Base-by-base conservation (phyloP, 92 coral and sea anemone genomes). In the Bergia puertoricense region DNA sequence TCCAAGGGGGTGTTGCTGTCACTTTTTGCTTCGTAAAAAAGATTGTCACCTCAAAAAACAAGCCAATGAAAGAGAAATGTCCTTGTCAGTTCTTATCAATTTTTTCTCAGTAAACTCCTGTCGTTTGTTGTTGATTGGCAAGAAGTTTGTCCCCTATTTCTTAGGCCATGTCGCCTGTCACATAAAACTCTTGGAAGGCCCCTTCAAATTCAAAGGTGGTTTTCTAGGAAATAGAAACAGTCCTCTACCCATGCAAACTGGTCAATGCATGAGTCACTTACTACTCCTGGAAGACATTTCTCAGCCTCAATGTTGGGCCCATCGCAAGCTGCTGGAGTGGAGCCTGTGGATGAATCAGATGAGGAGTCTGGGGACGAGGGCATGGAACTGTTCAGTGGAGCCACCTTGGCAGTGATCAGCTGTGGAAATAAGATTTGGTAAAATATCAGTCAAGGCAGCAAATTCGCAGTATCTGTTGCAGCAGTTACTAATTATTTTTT, bases 301-400 rank as follows among this genome's bases (percentile, higher is more conserved):
- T 97, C 99, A 37, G 99, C 91, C 81, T 97, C 99, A 37, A 97
- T 82, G 91, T 97, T 97, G 73, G 99, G 99, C 39, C 99, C 99
- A 89, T 97, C 99, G 36, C 92, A 90, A 79, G 97, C 94, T n/a
- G 98, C 94, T 44, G 99, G 93, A 3, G 99, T 92, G 15, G 99
- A 97, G 9, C 94, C 95, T 16, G 98, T 94, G 23, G 99, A 97
- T 14, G 98, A 95, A 81, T 97, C 99, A 36, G 99, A 97, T 8
- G 99, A 97, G 10, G 99, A 97, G 88, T 97, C 99, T 57, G 99
- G 99, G 73, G 99, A 97, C n/a, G 99, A 97, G 4, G 99, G 99
- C 98, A 97, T 94, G 74, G 99, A 97, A 90, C 94, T 92, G 80
- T 95, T 94, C 20, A 95, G 78, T 8, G 98, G 95, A 54, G 97